Conservation (phyloP, 2,113 vertebrate genomes). For the Apeltes quadracus region DNA sequence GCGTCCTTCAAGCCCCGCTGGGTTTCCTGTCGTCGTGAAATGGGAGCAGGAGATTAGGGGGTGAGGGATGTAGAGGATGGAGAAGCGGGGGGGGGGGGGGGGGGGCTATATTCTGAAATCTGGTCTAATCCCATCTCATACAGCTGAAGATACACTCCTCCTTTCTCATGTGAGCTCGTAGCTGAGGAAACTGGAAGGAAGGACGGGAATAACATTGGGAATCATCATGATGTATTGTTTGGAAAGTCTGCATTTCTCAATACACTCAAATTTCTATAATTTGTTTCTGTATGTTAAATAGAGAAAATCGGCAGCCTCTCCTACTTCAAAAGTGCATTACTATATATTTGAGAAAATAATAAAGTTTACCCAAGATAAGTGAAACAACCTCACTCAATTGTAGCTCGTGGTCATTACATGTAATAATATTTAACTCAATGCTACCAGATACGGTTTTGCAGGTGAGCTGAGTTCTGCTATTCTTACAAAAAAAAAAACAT, state of each 20-base stretch:
- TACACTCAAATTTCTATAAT: slow-evolving; percentile 8
- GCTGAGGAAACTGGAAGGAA: slow-evolving; percentile 42
- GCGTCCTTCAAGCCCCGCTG: slow-evolving; percentile 80
- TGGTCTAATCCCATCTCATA: slow-evolving; percentile 76
- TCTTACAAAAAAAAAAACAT: slow-evolving; percentile 44
- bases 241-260: slow-evolving; percentile 22
- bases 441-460: slow-evolving; percentile 29
- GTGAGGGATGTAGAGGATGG: slow-evolving; percentile 51
- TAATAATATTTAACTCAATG: slow-evolving; percentile 37
- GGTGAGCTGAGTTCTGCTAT: slow-evolving; percentile 48
- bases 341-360: not conserved
- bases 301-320: slow-evolving; percentile 6
- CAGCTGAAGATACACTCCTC: slow-evolving; percentile 65
- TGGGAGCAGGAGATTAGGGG: slow-evolving; percentile 72
- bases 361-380: not conserved
- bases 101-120: slow-evolving; percentile 73
- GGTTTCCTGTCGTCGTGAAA: slow-evolving; percentile 75
- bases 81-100: slow-evolving; percentile 52
- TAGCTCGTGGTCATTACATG: slow-evolving; percentile 21
- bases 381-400: not conserved
- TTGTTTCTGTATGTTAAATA: slow-evolving; percentile 8
- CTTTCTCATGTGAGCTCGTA: slow-evolving; percentile 57
- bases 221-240: slow-evolving; percentile 20
- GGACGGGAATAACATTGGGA: slow-evolving; percentile 32
- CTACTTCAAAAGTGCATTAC: not conserved